phyloP scores from a whole-genome alignment of 35 echinoderm and acorn worm species.

The Ophiothrix spiculata region DNA sequence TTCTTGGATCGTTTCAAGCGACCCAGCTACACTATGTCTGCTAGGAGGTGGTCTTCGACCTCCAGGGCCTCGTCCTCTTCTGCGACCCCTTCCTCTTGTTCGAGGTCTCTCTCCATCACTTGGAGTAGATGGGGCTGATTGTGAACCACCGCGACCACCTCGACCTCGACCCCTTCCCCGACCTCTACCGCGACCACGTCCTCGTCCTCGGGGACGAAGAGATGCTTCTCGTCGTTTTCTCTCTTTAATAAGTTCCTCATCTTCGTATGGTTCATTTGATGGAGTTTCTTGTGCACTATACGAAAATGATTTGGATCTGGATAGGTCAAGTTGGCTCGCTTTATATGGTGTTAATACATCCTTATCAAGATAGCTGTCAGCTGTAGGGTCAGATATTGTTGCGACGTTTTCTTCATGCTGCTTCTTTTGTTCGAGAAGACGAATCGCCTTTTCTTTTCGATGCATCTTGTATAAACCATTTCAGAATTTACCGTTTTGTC shows the following conservation, averaged over 20 bases:
- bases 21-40: not conserved
- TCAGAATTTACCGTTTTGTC: too few relatives aligned
- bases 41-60: not conserved
- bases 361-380: not conserved
- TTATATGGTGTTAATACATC: not conserved
- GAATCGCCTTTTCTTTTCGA: not conserved
- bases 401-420: not conserved
- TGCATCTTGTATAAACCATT: too few relatives aligned
- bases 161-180: conserved; percentile 14
- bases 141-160: not conserved
- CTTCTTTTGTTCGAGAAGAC: not conserved
- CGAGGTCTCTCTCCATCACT: not conserved
- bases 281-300: not conserved
- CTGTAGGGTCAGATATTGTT: not conserved
- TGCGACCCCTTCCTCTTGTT: not conserved
- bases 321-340: not conserved
- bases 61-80: conserved; percentile 15
- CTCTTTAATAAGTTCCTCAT: conserved; percentile 28
- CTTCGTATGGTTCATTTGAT: not conserved
- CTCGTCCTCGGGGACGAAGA: not conserved
- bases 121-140: not conserved
- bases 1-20: not conserved
- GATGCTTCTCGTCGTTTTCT: conserved; percentile 27
- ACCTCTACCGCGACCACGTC: conserved; percentile 8
- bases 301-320: not conserved